Conservation (phyloP, 2,888 invertebrate genomes). For the Glyphotaelius pellucidus region DNA sequence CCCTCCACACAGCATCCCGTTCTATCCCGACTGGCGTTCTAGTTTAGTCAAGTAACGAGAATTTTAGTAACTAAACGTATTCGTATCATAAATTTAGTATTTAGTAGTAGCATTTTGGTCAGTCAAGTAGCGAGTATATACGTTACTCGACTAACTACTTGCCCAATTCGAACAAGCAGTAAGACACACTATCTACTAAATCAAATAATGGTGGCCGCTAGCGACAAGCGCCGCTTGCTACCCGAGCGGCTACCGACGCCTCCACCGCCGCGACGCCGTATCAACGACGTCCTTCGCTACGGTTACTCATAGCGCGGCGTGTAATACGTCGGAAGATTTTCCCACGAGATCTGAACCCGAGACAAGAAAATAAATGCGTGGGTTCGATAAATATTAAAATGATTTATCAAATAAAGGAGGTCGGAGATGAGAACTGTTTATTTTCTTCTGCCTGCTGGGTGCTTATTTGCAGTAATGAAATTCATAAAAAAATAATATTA, state of each 20-base stretch:
- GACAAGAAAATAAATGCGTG: conserved; percentile 19
- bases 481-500: neutral
- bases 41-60: too few species aligned
- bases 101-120: too few species aligned
- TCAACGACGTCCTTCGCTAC: neutral
- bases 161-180: too few species aligned
- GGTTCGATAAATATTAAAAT: conserved; percentile 34
- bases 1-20: too few species aligned
- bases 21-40: too few species aligned
- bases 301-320: conserved; percentile 29
- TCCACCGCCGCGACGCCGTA: neutral
- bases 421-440: neutral
- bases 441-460: neutral
- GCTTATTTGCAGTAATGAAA: neutral
- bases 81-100: too few species aligned
- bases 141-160: too few species aligned
- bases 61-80: too few species aligned
- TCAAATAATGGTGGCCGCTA: neutral
- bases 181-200: neutral
- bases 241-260: neutral
- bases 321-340: conserved; percentile 18
- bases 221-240: neutral
- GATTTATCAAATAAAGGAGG: conserved; percentile 18
- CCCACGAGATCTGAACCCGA: conserved; percentile 23
- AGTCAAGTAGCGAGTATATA: too few species aligned